These are phyloP conservation scores for Argopecten irradians DNA, from an alignment of 1,140 invertebrate species.

Conservation along the genomic window DNA sequence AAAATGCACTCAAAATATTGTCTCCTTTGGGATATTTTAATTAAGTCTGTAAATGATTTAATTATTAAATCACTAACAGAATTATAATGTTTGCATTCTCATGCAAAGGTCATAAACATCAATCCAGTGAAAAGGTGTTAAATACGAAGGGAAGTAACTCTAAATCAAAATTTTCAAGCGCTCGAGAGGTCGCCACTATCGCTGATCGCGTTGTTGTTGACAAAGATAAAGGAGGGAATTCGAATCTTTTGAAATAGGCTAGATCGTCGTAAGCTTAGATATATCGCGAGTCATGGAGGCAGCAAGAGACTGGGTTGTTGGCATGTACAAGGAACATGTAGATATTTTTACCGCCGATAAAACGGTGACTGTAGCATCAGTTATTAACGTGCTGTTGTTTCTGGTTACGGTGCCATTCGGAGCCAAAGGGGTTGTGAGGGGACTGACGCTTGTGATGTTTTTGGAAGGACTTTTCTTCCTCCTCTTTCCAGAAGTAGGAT, in stretches of 20 bases:
- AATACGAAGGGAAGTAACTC: too few species aligned
- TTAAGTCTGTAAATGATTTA: too few species aligned
- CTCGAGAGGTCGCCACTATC: background rate
- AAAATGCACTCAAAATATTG: too few species aligned
- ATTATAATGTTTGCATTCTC: too few species aligned
- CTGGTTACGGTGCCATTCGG: background rate
- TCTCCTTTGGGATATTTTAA: too few species aligned
- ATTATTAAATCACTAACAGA: too few species aligned
- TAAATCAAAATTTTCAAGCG: too few species aligned
- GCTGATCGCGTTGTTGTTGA: background rate
- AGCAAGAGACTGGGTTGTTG: background rate
- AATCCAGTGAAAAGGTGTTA: too few species aligned
- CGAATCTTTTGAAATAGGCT: background rate
- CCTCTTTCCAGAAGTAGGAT: background rate
- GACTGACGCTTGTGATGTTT: background rate
- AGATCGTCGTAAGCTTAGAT: background rate
- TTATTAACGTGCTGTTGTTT: background rate
- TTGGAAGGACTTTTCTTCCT: background rate
- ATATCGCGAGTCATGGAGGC: background rate
- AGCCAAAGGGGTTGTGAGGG: background rate
- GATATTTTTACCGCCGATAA: background rate
- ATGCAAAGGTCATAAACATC: too few species aligned
- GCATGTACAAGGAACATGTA: background rate
- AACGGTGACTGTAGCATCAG: background rate
- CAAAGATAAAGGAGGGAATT: slow-evolving; percentile 20